Base-by-base conservation (phyloP, 2,888 invertebrate genomes). In the Troides oblongomaculatus region DNA sequence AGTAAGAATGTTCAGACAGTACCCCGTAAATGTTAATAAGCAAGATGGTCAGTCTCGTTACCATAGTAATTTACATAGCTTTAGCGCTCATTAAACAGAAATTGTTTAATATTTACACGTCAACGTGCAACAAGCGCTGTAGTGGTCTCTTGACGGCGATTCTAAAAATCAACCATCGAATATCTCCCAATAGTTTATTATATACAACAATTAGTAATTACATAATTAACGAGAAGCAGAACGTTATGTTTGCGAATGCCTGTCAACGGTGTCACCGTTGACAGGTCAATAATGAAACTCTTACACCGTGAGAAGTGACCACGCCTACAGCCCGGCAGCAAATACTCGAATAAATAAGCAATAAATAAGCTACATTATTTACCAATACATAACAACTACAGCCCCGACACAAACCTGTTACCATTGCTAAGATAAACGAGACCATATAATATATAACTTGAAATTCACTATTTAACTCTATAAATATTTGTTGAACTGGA, bases 321-420 rank as follows among this genome's bases (percentile, higher is more conserved):
- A 80, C 81, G 79, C 81, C 81, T 75, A 84, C 79, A 74, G 77
- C 39, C 78, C 75, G 79, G 80, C 80, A 79, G 79, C 81, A 77
- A 79, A 78, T 77, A 78, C 75, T 77, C 75, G 77, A 78, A 82
- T 82, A 82, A 84, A 84, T 81, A 79, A 74, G 78, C 76, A 79
- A 85, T 85, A 87, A 85, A 87, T 85, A 84, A 82, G 79, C 75
- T 75, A 80, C 79, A 84, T 82, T 85, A 84, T 82, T 82, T 76
- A 78, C 74, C 70, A 64, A 64, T 56, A 70, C 53, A 71, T 50
- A 63, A 62, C 60, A 64, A 50, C 62, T 68, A 70, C 66, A 72
- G 65, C 68, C 66, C 72, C 57, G 66, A 70, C 64, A 64, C 62
- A 72, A 72, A 77, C 77, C 74, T 68, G 76, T 78, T 77, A 68